These are phyloP conservation scores for Phylloscopus trochilus DNA, from an alignment of 2,113 vertebrate genomes.

Conservation along the genomic window DNA sequence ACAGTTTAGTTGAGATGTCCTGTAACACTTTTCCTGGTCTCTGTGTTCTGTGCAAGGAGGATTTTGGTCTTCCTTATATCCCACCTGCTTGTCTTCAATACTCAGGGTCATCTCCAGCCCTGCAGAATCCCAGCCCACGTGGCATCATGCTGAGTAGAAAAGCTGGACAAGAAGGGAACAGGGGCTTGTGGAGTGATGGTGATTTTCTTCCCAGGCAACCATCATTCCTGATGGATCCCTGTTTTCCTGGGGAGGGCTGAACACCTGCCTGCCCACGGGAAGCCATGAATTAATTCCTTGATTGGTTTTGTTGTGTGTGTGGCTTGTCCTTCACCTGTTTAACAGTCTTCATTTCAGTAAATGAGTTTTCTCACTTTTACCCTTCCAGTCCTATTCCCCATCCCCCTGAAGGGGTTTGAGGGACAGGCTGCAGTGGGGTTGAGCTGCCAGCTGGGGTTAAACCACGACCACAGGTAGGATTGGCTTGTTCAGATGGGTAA, in stretches of 20 bases:
- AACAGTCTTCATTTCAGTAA: not conserved
- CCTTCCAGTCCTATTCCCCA: rapidly evolving
- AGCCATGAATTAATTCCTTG: not conserved
- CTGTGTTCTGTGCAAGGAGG: not conserved
- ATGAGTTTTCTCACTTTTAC: not conserved
- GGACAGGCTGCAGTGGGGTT: not conserved
- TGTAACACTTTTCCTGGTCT: not conserved
- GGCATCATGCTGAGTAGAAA: no score
- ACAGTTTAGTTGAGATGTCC: not conserved
- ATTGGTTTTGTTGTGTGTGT: not conserved
- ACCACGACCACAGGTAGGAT: not conserved
- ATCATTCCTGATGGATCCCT: not conserved
- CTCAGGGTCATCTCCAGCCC: not conserved
- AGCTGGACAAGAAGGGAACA: not conserved
- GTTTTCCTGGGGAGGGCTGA: not conserved
- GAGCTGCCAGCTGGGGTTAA: not conserved
- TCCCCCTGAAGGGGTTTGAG: no score
- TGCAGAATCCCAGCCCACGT: not conserved
- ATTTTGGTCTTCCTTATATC: not conserved
- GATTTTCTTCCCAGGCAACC: not conserved
- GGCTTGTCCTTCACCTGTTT: not conserved
- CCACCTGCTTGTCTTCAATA: not conserved
- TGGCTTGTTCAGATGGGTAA: not conserved
- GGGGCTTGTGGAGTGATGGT: not conserved
- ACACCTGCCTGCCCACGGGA: not conserved